Evolutionary conservation across 2,888 invertebrate genomes (phyloP), one percentile per base, ranked within the genome.

Genomic region (Dicyrtoma fusca): DNA sequence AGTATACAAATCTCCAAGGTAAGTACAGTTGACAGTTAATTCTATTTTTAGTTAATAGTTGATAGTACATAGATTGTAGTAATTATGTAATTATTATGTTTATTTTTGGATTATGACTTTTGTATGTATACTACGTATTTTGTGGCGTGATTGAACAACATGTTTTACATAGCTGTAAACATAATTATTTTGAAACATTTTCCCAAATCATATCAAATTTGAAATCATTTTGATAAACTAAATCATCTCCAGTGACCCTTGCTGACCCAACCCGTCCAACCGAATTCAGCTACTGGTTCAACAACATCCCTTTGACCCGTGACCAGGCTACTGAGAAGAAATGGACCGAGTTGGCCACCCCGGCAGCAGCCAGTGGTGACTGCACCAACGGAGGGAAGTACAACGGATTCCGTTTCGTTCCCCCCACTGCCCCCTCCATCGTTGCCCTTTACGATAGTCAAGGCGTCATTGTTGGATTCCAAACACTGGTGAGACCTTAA

Each of bases 391-490:
- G 34, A 19, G 53, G 53, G 3, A 23, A 25, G n/a, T 64, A 25
- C 26, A 21, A 44, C 13, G 70, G 70, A 19, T 17, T 51, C 17
- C 70, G 70, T 1, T 70, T 26, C 19, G 10, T 62, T 11, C 53
- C 61, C 26, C 62, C 62, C 10, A 2, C 5, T 10, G 62, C 21
- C 13, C 63, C 62, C 14, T 62, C 70, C 13, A n/a, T 70, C 8
- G 62, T 49, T 13, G 49, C 26, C 11, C 17, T 70, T 11, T 70
- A 34, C 34, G 70, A 70, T 17, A 49, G 45, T 14, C 26, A 45
- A 19, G 62, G 62, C 14, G 42, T 49, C 11, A 11, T 47, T 19
- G 62, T 51, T 13, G 70, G 70, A 47, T 42, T 70, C 25, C 70
- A 70, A 63, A 45, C 47, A n/a, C 47, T 59, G 10, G 70, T 70